Evolutionary conservation across 2,113 vertebrate species (phyloP).

Genomic region (Myiozetetes cayanensis): DNA sequence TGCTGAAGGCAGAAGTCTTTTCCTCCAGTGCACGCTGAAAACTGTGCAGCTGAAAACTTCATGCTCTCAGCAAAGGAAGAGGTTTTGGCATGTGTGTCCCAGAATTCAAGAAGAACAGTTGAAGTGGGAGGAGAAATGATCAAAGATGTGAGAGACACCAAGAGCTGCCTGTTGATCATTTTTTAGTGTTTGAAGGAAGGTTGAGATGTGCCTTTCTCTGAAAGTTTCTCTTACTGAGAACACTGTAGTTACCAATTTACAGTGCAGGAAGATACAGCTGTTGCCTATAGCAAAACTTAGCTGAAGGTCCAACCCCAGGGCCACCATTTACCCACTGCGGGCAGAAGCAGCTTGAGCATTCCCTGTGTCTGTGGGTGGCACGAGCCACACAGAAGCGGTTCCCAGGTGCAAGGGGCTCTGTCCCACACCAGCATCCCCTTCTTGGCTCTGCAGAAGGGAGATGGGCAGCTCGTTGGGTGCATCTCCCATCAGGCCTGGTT

Average conservation of each 20-base stretch:
- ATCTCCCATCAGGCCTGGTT: neutral
- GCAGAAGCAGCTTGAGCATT: neutral
- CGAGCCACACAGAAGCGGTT: neutral
- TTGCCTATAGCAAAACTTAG: neutral
- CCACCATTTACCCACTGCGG: neutral
- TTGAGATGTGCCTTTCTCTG: neutral
- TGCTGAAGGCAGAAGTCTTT: slow-evolving; percentile 1
- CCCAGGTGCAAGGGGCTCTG: neutral
- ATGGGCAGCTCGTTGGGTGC: neutral
- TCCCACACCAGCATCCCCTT: neutral
- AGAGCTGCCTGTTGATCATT: neutral
- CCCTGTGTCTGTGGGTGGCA: neutral
- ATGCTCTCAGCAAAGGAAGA: slow-evolving; percentile 17
- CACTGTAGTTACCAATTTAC: neutral
- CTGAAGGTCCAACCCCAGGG: neutral
- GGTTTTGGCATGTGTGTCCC: neutral
- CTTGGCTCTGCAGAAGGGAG: neutral
- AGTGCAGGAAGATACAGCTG: neutral
- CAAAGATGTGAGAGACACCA: neutral
- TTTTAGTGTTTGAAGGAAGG: neutral
- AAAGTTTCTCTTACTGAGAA: neutral
- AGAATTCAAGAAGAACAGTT: neutral
- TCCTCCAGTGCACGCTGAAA: neutral
- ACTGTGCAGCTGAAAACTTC: slow-evolving; percentile 25
- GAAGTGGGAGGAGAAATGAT: neutral